Evolutionary conservation across 92 coral and sea anemone genomes (phyloP), one percentile per base, ranked within the genome.

Genomic region (Muricea muricata): DNA sequence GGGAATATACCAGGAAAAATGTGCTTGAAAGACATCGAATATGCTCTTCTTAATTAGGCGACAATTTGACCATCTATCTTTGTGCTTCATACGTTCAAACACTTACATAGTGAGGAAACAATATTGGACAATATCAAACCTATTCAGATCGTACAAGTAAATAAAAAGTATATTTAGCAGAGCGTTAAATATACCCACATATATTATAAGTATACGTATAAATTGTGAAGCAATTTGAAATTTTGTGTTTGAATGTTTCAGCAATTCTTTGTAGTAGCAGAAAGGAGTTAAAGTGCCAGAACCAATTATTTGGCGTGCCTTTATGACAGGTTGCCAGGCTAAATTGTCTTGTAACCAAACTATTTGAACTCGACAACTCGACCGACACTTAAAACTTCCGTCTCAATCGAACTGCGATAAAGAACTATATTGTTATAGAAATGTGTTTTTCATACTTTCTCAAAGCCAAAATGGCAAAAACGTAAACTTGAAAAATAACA

Each of bases 301-400:
- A 63, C 34, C 12, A 63, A 63, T 63, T 63, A 63, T 6, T 14
- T 17, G 3, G 61, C 58, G 9, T 37, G 61, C 61, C 25, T 3
- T 54, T 4, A 17, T n/a, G 9, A 17, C 28, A 26, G 65, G 80
- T 75, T 75, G 65, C 80, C 80, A 24, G 39, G 80, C 52, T 75
- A 48, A 31, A 75, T 52, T 12, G 60, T 45, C 0, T 8, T 29
- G 25, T 18, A 28, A 1, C 40, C 24, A 47, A 75, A 75, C 50
- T 45, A 75, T 75, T 47, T 75, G 80, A 75, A 23, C 39, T n/a
- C n/a, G n/a, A 21, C 29, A 47, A 28, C 20, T 28, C 28, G 45
- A n/a, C n/a, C n/a, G n/a, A n/a, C 60, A 47, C 39, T 35, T 28
- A 47, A 57, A 26, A 75, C 65, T 75, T 75, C 80, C 80, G 80